These are phyloP conservation scores for Lymantria monacha DNA, from an alignment of 2,888 invertebrate species.

Conservation along the genomic window DNA sequence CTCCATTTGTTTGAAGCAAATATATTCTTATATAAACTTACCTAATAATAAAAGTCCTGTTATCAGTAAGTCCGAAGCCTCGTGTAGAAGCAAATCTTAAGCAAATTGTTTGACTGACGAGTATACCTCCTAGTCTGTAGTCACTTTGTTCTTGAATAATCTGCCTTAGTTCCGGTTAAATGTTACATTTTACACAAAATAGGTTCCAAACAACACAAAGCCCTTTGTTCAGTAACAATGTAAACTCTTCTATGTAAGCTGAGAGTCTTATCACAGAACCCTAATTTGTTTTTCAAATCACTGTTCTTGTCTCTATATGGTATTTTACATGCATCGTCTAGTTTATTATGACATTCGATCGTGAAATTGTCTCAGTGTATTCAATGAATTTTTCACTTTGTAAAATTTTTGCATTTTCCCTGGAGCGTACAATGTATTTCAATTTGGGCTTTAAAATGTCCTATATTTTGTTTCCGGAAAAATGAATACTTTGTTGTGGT, in stretches of 20 bases:
- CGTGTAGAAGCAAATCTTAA: constrained; percentile 8
- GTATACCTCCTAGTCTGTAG: constrained; percentile 13
- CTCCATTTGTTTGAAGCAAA: no score
- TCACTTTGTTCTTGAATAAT: constrained; percentile 38
- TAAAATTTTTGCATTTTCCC: constrained; percentile 27
- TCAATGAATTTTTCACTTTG: constrained; percentile 27
- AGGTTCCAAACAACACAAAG: constrained; percentile 57
- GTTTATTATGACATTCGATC: constrained; percentile 29
- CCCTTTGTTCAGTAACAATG: constrained; percentile 70
- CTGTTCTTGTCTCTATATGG: constrained; percentile 58
- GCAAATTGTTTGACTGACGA: constrained; percentile 13
- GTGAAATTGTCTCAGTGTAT: constrained; percentile 24
- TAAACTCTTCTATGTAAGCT: constrained; percentile 63
- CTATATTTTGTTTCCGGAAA: constrained; percentile 16
- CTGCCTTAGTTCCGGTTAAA: constrained; percentile 29
- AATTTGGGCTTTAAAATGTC: constrained; percentile 13
- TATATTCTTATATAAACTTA: no score
- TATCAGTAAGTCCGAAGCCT: constrained; percentile 6
- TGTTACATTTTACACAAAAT: constrained; percentile 68
- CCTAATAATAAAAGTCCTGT: no score
- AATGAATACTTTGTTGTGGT: constrained; percentile 1
- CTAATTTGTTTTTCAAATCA: constrained; percentile 68
- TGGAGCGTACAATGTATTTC: constrained; percentile 21
- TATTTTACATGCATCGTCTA: constrained; percentile 36
- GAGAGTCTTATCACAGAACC: constrained; percentile 64